A percentile compares a stretch with the other conserved stretches of the same genome.
These are phyloP conservation scores for Andinoacara biseriatus DNA, from an alignment of 2,113 vertebrate genomes.

Conservation along the genomic window DNA sequence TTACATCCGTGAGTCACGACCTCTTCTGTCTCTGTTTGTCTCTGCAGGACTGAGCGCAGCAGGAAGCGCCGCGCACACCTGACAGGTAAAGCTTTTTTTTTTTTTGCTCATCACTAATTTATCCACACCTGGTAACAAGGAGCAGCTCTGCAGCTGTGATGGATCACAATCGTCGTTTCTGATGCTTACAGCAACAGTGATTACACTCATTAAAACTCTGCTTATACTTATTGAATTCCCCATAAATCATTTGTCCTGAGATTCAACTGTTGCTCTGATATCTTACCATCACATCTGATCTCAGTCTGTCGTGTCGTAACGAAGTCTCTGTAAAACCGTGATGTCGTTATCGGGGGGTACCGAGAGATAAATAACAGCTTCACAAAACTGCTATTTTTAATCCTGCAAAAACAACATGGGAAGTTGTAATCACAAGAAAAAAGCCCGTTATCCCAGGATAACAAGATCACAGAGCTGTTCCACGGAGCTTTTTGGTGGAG, in stretches of 20 bases:
- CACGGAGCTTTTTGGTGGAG: not conserved
- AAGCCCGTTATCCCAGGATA: not conserved
- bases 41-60: constrained; percentile 17
- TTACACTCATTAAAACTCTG: not conserved
- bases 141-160: not conserved
- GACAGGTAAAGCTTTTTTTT: constrained; percentile 12
- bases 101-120: not conserved
- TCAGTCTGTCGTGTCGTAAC: not conserved
- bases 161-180: not conserved
- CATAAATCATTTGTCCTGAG: not conserved
- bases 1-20: not conserved
- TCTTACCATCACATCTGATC: not conserved
- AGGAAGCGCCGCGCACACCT: not conserved
- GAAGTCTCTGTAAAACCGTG: not conserved
- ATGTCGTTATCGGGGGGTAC: not conserved
- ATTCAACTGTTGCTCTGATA: fast-evolving
- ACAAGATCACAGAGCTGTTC: not conserved
- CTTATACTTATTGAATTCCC: not conserved
- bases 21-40: constrained; percentile 22
- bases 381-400: not conserved
- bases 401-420: not conserved
- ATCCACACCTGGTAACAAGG: not conserved
- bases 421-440: not conserved
- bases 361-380: not conserved
- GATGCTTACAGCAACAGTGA: not conserved